Base-by-base conservation (phyloP, 2,797 vertebrate species). In the Manis javanica region DNA sequence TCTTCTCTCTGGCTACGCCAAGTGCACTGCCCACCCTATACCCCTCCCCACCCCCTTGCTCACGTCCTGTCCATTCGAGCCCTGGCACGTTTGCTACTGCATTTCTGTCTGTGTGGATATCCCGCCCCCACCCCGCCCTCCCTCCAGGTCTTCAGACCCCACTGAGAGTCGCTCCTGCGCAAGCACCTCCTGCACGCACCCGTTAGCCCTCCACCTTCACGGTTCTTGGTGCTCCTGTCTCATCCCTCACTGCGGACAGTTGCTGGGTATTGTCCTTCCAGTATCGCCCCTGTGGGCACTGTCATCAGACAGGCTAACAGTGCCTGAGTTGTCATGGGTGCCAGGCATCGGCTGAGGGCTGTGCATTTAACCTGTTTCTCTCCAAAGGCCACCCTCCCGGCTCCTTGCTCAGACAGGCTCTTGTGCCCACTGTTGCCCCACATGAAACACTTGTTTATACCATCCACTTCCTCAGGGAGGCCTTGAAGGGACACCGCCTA, bases 261-360 rank as follows among this genome's bases (percentile, higher is more conserved):
- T 29, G 21, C 72, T 9, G 4, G 6, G 39, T 18, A 4, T 31
- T 1, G 0, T 75, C 61, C 34, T 68, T 66, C 61, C 42, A 8
- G 19, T 10, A 26, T 49, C 26, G 31, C 37, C 14, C 19, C 19
- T 12, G 0, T 19, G 34, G 49, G 66, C 12, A 4, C 46, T 18
- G 1, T 53, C 61, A 10, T 29, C 18, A 23, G n/a, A 14, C 0
- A 0, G 61, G 29, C 34, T 21, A 21, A 31, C 1, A 0, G 9
- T 29, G 34, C 3, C 55, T 2, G 11, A 63, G 37, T 63, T 61
- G 57, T 74, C 57, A 14, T 4, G 3, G 59, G 59, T 39, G 49
- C 26, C 49, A 7, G 19, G 19, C n/a, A 0, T 23, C 21, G 23
- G 59, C 79, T 15, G 1, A 34, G 83, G 34, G 34, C 19, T 13